Conservation (phyloP, 2,797 vertebrate genomes). For the Platalea minor region DNA sequence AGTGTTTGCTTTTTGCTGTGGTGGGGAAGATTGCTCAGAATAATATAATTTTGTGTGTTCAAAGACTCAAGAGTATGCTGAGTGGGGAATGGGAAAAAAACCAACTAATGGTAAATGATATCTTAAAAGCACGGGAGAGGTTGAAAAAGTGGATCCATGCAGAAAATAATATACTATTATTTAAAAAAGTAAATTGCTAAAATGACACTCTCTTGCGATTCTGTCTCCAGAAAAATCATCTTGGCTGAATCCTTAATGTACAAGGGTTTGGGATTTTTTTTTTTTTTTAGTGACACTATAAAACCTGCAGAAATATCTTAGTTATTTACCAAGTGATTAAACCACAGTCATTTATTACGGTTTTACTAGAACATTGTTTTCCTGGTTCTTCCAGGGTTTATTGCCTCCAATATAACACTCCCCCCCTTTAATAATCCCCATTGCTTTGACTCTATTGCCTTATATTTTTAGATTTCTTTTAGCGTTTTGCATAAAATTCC, state of each 20-base stretch:
- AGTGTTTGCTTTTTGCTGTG: conserved; percentile 61
- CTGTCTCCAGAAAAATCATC: conserved; percentile 41
- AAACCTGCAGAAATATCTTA: conserved; percentile 66
- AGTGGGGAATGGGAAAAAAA: not conserved
- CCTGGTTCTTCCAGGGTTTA: conserved; percentile 68
- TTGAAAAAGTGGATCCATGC: conserved; percentile 63
- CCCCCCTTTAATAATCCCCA: conserved; percentile 66
- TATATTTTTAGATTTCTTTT: conserved; percentile 73
- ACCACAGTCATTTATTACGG: conserved; percentile 67
- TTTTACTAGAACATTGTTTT: conserved; percentile 73
- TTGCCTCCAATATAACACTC: conserved; percentile 63
- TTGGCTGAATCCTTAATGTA: conserved; percentile 62
- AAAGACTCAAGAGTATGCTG: conserved; percentile 53
- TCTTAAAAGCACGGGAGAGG: conserved; percentile 70
- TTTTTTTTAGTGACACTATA: conserved; percentile 39
- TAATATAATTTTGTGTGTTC: conserved; percentile 59
- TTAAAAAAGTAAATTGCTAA: conserved; percentile 75
- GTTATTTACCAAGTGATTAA: conserved; percentile 79
- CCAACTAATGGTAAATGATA: conserved; percentile 63
- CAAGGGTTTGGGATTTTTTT: not conserved
- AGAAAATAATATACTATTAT: conserved; percentile 75
- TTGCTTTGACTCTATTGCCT: conserved; percentile 69
- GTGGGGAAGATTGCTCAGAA: conserved; percentile 55
- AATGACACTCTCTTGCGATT: conserved; percentile 57
- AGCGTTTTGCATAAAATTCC: conserved; percentile 66